Conservation (phyloP, 2,113 vertebrate genomes). For the Amblyornis subalaris region DNA sequence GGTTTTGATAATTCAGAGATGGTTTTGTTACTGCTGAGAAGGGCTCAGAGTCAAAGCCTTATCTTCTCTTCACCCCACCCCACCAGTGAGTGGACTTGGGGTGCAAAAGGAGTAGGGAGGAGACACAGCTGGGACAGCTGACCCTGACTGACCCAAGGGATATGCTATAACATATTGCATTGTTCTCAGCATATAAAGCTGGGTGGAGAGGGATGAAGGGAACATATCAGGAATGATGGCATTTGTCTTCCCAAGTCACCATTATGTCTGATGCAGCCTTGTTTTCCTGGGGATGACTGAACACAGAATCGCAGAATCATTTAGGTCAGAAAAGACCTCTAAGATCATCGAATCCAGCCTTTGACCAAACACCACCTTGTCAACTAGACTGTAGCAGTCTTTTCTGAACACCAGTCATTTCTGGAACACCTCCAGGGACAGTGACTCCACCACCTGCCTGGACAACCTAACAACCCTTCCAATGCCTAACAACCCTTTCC, state of each 20-base stretch:
- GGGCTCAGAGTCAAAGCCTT: neutral
- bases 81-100: no score
- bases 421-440: neutral
- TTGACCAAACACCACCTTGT: neutral
- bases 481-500: neutral
- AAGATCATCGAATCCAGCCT: fast-evolving
- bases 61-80: neutral
- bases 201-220: neutral
- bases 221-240: fast-evolving
- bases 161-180: fast-evolving
- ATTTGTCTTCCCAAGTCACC: neutral
- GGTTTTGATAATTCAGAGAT: neutral
- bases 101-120: neutral
- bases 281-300: neutral
- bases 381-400: neutral
- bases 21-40: neutral
- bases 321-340: neutral
- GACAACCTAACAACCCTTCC: no score
- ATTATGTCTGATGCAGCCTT: neutral
- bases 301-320: neutral
- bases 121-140: neutral
- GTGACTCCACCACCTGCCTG: neutral
- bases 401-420: neutral
- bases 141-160: neutral
- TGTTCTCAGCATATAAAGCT: neutral